phyloP scores from a whole-genome alignment of 2,797 vertebrate genomes.

The Pangasius larnaudii region DNA sequence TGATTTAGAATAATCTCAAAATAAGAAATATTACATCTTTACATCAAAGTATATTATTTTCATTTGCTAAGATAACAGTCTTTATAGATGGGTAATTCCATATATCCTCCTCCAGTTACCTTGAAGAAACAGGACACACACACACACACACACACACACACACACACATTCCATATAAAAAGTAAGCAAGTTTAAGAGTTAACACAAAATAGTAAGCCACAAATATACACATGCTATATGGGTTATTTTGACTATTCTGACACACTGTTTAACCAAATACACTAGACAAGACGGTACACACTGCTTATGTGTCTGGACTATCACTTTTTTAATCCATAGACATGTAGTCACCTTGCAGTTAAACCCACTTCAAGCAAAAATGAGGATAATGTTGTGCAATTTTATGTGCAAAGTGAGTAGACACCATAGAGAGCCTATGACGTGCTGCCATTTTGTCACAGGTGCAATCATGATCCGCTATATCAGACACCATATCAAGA shows the following conservation, averaged over 20 bases:
- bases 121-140: neutral
- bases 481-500: neutral
- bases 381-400: neutral
- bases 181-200: too few species aligned
- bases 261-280: neutral
- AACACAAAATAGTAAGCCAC: neutral
- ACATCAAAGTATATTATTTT: neutral
- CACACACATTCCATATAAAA: too few species aligned
- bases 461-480: neutral
- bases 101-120: neutral
- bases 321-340: too few species aligned
- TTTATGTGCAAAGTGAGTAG: neutral
- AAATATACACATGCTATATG: neutral
- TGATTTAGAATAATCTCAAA: neutral
- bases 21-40: neutral
- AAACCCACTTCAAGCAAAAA: neutral
- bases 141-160: too few species aligned
- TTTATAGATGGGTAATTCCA: neutral
- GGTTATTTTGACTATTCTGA: neutral
- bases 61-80: neutral
- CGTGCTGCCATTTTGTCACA: neutral
- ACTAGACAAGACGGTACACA: neutral
- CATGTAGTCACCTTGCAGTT: neutral
- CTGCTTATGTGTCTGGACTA: too few species aligned
- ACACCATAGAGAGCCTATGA: neutral